phyloP scores from a whole-genome alignment of 2,113 vertebrate species.

The Oryzias melastigma region DNA sequence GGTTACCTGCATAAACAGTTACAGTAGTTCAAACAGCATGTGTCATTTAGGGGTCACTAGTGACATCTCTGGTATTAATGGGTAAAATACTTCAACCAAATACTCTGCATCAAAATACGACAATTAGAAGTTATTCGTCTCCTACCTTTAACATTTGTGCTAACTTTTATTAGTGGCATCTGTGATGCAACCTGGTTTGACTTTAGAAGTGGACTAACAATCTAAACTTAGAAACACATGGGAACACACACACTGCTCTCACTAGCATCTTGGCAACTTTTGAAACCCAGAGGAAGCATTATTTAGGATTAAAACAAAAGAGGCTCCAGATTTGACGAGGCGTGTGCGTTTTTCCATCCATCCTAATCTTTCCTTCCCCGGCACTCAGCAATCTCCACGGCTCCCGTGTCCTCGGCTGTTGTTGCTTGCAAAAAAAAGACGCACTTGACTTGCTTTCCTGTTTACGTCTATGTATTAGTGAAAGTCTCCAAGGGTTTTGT shows the following conservation, averaged over 20 bases:
- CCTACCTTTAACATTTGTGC: conserved; percentile 22
- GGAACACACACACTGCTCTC: conserved; percentile 17
- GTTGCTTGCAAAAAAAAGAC: conserved; percentile 4
- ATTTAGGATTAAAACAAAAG: conserved; percentile 66
- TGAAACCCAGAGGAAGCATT: conserved; percentile 60
- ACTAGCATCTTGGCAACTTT: conserved; percentile 49
- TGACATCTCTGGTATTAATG: too few relatives aligned
- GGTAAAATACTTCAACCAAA: too few relatives aligned
- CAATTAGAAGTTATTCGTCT: too few relatives aligned
- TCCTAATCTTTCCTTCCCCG: conserved; percentile 53
- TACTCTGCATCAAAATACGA: too few relatives aligned
- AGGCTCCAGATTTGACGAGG: conserved; percentile 46
- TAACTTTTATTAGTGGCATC: conserved; percentile 26
- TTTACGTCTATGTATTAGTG: conserved; percentile 13
- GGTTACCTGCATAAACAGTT: too few relatives aligned
- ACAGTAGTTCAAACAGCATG: too few relatives aligned
- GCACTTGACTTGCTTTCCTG: conserved; percentile 25
- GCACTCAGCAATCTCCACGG: conserved; percentile 33
- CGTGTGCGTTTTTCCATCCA: conserved; percentile 40
- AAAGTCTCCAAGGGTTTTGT: conserved; percentile 23
- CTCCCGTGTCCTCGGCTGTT: conserved; percentile 18
- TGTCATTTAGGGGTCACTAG: too few relatives aligned
- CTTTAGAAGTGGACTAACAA: conserved; percentile 55
- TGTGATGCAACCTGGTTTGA: conserved; percentile 57
- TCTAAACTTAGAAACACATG: conserved; percentile 39